Percentiles rank a stretch among this genome's conserved stretches.
phyloP scores from a whole-genome alignment of 2,797 vertebrate genomes.

The Myripristis jacobus region DNA sequence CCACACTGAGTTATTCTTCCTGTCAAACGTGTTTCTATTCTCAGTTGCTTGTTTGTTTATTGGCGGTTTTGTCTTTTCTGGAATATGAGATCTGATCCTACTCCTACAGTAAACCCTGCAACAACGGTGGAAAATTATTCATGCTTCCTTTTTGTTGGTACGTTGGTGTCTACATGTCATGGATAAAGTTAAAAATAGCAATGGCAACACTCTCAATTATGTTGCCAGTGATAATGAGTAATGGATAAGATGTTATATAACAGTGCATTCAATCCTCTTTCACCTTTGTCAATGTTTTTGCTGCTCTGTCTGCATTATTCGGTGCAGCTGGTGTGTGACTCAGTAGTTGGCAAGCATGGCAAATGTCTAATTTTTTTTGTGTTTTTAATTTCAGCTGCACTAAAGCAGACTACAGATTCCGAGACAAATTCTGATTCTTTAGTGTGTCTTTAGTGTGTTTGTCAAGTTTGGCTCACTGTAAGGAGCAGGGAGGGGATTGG shows the following conservation, averaged over 20 bases:
- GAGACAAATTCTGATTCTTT: no score
- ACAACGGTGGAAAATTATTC: slow-evolving; percentile 28
- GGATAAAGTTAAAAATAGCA: slow-evolving; percentile 31
- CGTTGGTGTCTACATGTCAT: slow-evolving; percentile 25
- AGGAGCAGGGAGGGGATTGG: background rate
- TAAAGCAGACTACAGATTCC: background rate
- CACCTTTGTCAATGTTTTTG: background rate
- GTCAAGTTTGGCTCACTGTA: background rate
- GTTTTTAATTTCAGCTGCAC: slow-evolving; percentile 4
- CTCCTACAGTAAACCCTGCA: slow-evolving; percentile 56
- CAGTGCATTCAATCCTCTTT: background rate
- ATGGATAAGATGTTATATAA: slow-evolving; percentile 9
- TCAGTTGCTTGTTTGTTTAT: slow-evolving; percentile 76
- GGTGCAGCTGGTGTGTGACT: slow-evolving; percentile 5
- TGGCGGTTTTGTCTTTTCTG: slow-evolving; percentile 56
- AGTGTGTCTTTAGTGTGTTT: background rate
- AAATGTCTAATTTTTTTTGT: slow-evolving; percentile 20
- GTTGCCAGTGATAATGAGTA: background rate
- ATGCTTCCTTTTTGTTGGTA: slow-evolving; percentile 26
- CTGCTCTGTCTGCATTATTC: background rate
- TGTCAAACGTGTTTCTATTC: slow-evolving; percentile 72
- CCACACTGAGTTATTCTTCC: slow-evolving; percentile 70
- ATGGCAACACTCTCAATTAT: background rate
- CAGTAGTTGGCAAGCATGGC: slow-evolving; percentile 3
- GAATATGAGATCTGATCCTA: slow-evolving; percentile 59